Evolutionary conservation across 2,888 invertebrate genomes (phyloP).

Genomic region (Rotaria socialis): DNA sequence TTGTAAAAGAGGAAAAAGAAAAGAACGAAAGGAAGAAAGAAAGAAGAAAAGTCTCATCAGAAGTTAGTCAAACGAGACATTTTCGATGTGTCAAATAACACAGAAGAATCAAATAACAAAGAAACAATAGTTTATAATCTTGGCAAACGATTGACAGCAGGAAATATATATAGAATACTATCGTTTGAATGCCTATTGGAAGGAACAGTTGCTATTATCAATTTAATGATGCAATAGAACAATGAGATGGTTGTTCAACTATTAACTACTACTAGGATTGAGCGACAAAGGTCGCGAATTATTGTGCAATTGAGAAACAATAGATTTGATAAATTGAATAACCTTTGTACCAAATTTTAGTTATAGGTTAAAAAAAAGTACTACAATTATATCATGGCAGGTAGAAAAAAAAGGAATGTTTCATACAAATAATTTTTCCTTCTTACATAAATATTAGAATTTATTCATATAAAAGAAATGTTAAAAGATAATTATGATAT

Average conservation of each 20-base stretch:
- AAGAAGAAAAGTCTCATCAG: background rate
- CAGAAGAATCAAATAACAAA: background rate
- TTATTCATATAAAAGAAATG: too few relatives aligned
- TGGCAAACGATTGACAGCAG: background rate
- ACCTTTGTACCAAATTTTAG: too few relatives aligned
- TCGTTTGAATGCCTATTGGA: background rate
- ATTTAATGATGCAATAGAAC: background rate
- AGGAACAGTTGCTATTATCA: background rate
- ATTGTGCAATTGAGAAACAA: conserved; percentile 16
- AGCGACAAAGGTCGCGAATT: background rate
- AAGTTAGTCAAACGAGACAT: background rate
- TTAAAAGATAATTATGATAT: too few relatives aligned
- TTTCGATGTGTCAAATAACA: background rate
- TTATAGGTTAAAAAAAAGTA: too few relatives aligned
- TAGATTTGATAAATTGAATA: background rate
- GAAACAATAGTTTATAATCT: background rate
- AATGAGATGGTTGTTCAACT: conserved; percentile 3
- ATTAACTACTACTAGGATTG: background rate
- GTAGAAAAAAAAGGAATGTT: too few relatives aligned
- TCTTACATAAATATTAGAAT: too few relatives aligned
- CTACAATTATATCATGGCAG: too few relatives aligned
- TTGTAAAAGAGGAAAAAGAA: background rate
- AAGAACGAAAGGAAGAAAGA: background rate
- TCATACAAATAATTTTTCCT: too few relatives aligned
- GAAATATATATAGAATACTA: background rate